These are phyloP conservation scores for Branchipolynoe longqiensis DNA, from an alignment of 2,888 invertebrate species.

Conservation along the genomic window DNA sequence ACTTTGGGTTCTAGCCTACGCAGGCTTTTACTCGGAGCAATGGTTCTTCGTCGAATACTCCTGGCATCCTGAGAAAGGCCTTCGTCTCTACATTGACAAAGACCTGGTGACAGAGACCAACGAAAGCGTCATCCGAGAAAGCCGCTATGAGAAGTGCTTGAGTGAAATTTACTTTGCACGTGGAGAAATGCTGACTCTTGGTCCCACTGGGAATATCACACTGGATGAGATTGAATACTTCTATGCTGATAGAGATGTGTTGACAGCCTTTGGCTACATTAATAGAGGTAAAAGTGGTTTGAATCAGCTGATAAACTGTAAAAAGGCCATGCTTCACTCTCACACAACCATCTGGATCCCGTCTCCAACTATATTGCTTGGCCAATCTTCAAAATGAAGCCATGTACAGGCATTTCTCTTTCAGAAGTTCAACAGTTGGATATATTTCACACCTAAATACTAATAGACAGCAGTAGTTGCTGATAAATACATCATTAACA, in stretches of 20 bases:
- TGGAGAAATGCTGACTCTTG: not conserved
- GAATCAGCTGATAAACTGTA: no score
- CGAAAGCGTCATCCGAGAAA: not conserved
- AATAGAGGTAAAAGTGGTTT: slow-evolving; percentile 80
- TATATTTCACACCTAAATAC: no score
- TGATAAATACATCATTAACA: not conserved
- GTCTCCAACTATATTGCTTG: slow-evolving; percentile 12
- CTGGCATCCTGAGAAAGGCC: slow-evolving; percentile 77
- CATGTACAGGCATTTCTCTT: slow-evolving; percentile 50
- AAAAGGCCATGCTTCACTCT: no score
- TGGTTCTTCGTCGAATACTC: slow-evolving; percentile 80
- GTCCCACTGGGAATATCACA: slow-evolving; percentile 71
- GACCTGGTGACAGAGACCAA: slow-evolving; percentile 46
- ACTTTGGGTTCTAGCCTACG: slow-evolving; percentile 61
- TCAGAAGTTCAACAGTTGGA: slow-evolving; percentile 35
- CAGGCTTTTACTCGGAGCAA: slow-evolving; percentile 65
- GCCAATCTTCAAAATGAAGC: not conserved
- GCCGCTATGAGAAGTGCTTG: slow-evolving; percentile 14
- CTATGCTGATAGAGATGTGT: slow-evolving; percentile 78
- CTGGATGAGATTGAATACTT: slow-evolving; percentile 80
- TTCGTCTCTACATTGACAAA: slow-evolving; percentile 75
- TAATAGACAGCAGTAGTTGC: no score
- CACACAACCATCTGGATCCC: not conserved
- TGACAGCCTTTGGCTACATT: slow-evolving; percentile 77
- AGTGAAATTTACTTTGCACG: slow-evolving; percentile 62